phyloP scores from a whole-genome alignment of 1,140 invertebrate species.

The Brachionus calyciflorus region DNA sequence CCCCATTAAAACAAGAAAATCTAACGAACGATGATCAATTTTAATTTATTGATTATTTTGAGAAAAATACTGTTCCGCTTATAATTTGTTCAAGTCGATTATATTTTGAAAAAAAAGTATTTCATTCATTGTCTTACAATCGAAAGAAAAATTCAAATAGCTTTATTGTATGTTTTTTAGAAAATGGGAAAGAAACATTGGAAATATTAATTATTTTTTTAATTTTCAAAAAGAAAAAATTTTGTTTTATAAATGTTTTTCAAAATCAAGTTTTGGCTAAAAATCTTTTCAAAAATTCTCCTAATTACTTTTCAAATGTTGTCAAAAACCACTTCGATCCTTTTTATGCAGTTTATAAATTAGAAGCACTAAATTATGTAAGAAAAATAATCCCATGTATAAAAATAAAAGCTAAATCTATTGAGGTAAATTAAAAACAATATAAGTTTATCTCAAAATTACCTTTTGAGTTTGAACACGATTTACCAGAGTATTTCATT shows the following conservation, averaged over 20 bases:
- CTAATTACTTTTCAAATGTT: neutral
- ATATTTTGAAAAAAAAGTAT: neutral
- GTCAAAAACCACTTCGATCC: neutral
- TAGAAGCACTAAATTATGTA: neutral
- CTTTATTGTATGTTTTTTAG: neutral
- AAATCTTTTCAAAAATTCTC: neutral
- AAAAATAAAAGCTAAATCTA: neutral
- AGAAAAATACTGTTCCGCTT: neutral
- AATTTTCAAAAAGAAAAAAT: neutral
- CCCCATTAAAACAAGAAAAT: neutral
- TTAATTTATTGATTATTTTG: neutral
- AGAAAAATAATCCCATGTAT: neutral
- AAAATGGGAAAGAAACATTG: neutral
- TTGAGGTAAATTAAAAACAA: neutral
- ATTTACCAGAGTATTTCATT: no score
- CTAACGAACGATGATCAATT: neutral
- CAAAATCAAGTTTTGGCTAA: neutral
- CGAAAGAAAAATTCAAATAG: neutral
- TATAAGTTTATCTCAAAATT: neutral
- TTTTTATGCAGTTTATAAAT: neutral
- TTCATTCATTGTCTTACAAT: neutral
- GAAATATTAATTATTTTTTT: neutral
- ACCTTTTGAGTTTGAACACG: slow-evolving; percentile 8
- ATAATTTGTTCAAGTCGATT: neutral
- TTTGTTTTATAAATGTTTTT: neutral